phyloP scores from a whole-genome alignment of 1,140 invertebrate genomes.

The Cotesia glomerata region DNA sequence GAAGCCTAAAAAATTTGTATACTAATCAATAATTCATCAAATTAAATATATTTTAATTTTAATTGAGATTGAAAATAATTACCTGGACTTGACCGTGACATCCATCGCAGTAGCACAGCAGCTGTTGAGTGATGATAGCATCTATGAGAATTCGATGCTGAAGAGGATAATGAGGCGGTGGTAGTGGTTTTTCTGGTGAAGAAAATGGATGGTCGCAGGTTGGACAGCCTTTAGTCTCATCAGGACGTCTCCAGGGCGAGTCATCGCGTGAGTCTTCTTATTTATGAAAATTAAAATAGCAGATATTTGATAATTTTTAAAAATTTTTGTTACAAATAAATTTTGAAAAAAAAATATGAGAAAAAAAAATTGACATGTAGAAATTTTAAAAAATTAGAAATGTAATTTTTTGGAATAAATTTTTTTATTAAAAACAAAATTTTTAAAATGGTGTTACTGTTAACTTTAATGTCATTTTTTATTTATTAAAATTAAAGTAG shows the following conservation, averaged over 20 bases:
- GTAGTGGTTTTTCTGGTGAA: constrained; percentile 36
- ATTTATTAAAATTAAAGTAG: no score
- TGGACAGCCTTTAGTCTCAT: constrained; percentile 45
- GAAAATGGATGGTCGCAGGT: constrained; percentile 52
- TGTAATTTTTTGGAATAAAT: no score
- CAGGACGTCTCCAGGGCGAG: not conserved
- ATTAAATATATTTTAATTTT: not conserved
- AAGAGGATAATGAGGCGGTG: constrained; percentile 56
- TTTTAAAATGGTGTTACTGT: no score
- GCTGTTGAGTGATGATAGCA: constrained; percentile 47
- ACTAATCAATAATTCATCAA: constrained; percentile 3
- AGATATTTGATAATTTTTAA: no score
- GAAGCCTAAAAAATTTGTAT: constrained; percentile 44
- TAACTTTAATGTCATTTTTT: no score
- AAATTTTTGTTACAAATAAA: no score
- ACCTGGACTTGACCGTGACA: constrained; percentile 52
- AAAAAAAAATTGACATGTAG: no score
- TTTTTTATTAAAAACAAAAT: no score
- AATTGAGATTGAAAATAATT: constrained; percentile 4
- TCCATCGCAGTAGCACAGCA: constrained; percentile 50
- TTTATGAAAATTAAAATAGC: no score
- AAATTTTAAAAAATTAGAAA: no score
- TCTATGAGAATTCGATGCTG: constrained; percentile 54
- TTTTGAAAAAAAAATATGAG: no score
- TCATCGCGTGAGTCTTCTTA: no score